Conservation (phyloP, 2,797 vertebrate species). For the Etheostoma perlongum region DNA sequence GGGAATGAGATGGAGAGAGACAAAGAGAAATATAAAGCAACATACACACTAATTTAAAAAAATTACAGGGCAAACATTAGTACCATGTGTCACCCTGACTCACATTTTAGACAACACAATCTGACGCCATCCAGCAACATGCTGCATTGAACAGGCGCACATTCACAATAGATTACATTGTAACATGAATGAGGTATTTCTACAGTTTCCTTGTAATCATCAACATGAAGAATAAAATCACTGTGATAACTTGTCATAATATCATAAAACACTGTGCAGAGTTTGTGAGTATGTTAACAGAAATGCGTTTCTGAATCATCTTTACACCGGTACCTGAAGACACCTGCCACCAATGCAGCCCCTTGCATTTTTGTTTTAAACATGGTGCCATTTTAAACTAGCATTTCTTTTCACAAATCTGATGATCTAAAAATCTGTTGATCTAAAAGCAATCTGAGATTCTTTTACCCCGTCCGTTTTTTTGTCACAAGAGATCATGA, state of each 20-base stretch:
- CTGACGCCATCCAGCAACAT: background rate
- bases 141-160: background rate
- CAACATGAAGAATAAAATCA: background rate
- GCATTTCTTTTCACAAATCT: constrained; percentile 6
- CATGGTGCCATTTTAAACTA: background rate
- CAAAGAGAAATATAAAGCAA: background rate
- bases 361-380: background rate
- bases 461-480: constrained; percentile 56
- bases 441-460: background rate
- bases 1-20: constrained; percentile 26
- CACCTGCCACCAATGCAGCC: background rate
- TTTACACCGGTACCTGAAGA: background rate
- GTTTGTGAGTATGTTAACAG: background rate
- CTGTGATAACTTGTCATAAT: background rate
- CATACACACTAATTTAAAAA: background rate
- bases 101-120: background rate
- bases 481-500: constrained; percentile 94
- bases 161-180: background rate
- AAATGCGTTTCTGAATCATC: background rate
- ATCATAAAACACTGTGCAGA: background rate
- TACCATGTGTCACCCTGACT: background rate
- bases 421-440: background rate
- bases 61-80: constrained; percentile 1
- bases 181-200: background rate
- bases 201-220: background rate